A percentile compares a stretch with the other conserved stretches of the same genome.
Conservation (phyloP, 1,140 invertebrate species). For the Drosophila insularis region DNA sequence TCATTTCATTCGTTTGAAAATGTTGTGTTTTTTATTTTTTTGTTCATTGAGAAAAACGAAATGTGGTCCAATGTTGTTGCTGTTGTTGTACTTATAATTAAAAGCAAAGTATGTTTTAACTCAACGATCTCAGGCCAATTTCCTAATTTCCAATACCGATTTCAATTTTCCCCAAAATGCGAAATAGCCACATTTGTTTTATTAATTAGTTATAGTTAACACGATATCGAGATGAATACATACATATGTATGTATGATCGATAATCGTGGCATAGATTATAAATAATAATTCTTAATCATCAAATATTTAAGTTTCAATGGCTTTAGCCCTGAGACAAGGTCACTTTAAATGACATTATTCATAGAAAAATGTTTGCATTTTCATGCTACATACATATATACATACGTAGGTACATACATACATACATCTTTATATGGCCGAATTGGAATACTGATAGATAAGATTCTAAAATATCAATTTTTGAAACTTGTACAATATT, state of each 20-base stretch:
- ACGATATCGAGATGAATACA: slow-evolving; percentile 23
- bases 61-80: slow-evolving; percentile 44
- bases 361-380: background rate
- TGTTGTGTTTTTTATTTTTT: slow-evolving; percentile 33
- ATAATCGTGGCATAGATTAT: slow-evolving; percentile 48
- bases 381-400: no score
- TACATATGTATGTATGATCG: slow-evolving; percentile 30
- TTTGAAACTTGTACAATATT: no score
- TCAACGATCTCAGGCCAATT: slow-evolving; percentile 23
- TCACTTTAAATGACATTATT: slow-evolving; percentile 5
- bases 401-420: background rate
- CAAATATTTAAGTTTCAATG: background rate
- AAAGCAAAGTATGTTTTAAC: slow-evolving; percentile 48
- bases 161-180: background rate
- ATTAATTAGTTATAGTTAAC: slow-evolving; percentile 69
- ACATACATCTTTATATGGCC: no score
- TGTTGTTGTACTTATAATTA: slow-evolving; percentile 19
- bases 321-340: background rate
- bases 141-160: background rate
- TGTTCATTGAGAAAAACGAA: slow-evolving; percentile 72
- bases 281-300: slow-evolving; percentile 17
- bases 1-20: slow-evolving; percentile 58
- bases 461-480: no score
- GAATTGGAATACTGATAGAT: no score
- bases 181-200: slow-evolving; percentile 70